Percentiles rank a stretch among this genome's conserved stretches.
phyloP scores from a whole-genome alignment of 2,888 invertebrate species.

The Limnephilus auricula region DNA sequence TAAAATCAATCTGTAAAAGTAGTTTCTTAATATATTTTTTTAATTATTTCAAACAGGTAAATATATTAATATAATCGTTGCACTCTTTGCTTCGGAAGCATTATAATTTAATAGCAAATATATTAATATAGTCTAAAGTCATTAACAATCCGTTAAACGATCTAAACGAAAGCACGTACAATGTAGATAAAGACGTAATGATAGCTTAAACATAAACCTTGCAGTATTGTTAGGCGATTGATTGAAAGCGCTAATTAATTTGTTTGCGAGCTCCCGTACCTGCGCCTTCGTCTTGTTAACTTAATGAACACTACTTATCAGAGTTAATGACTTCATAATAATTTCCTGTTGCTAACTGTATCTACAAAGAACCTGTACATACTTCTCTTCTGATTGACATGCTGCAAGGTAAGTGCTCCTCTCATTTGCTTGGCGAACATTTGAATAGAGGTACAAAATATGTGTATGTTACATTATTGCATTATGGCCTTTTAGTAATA shows the following conservation, averaged over 20 bases:
- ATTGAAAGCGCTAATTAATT: constrained; percentile 2
- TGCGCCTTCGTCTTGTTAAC: not conserved
- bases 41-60: too few species aligned
- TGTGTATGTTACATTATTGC: not conserved
- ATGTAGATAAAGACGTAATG: not conserved
- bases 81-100: too few species aligned
- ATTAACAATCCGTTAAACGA: not conserved
- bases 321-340: not conserved
- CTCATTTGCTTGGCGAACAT: not conserved
- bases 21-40: too few species aligned
- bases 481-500: too few species aligned
- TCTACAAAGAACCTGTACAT: not conserved
- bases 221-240: not conserved
- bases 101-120: not conserved
- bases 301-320: not conserved
- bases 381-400: not conserved
- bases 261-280: not conserved
- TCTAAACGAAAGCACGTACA: not conserved
- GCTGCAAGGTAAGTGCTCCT: not conserved
- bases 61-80: too few species aligned
- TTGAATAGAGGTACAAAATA: not conserved
- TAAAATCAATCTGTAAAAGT: too few species aligned
- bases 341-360: not conserved
- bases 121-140: not conserved
- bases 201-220: not conserved